phyloP scores from a whole-genome alignment of 53 echinoderm and acorn worm genomes.

The Apostichopus leukothele region DNA sequence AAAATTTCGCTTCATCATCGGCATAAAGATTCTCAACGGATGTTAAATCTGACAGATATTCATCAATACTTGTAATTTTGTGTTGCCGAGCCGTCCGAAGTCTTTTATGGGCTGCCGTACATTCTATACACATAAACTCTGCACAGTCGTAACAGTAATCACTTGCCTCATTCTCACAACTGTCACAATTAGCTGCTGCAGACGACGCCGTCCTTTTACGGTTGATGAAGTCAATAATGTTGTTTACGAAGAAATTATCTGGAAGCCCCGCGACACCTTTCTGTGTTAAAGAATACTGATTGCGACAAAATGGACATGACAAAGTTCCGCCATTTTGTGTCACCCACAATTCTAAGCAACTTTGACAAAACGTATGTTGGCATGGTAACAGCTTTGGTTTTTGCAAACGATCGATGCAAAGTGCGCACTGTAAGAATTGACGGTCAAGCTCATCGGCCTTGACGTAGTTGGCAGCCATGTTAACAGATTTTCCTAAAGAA shows the following conservation, averaged over 20 bases:
- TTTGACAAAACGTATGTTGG: constrained; percentile 94
- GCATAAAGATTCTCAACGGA: constrained; percentile 67
- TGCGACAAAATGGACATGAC: constrained; percentile 90
- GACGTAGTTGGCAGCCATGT: constrained; percentile 52
- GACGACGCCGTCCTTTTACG: constrained; percentile 72
- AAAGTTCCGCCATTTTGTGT: constrained; percentile 74
- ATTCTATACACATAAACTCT: constrained; percentile 90
- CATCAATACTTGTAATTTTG: constrained; percentile 73
- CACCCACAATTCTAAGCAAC: constrained; percentile 91
- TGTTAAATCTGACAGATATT: constrained; percentile 81
- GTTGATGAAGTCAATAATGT: constrained; percentile 95
- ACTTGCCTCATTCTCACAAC: constrained; percentile 85
- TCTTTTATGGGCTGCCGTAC: constrained; percentile 85
- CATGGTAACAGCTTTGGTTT: constrained; percentile 90
- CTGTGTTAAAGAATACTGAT: constrained; percentile 73
- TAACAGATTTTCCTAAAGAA: background rate
- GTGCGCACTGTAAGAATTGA: constrained; percentile 90
- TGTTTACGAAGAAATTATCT: constrained; percentile 98
- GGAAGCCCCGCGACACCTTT: constrained; percentile 73
- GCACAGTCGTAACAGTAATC: constrained; percentile 86
- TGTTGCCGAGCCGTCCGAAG: constrained; percentile 83
- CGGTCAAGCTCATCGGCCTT: constrained; percentile 92
- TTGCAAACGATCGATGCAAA: constrained; percentile 90
- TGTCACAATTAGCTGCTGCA: constrained; percentile 67
- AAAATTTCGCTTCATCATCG: constrained; percentile 67